Evolutionary conservation across 1,140 invertebrate species (phyloP).

Genomic region (Elymnias hypermnestra): DNA sequence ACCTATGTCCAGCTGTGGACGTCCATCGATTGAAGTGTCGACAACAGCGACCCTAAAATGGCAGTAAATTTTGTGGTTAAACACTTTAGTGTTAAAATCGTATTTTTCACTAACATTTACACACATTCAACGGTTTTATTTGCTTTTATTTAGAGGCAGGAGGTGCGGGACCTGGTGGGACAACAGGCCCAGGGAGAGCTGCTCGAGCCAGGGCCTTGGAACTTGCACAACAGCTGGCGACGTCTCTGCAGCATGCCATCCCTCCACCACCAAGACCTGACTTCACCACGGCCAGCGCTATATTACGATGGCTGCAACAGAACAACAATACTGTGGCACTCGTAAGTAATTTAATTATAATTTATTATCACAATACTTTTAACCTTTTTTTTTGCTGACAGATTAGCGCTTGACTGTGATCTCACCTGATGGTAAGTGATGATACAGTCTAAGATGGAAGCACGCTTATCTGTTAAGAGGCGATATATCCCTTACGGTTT

Average conservation of each 20-base stretch:
- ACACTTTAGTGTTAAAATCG: too few species aligned
- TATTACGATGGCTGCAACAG: constrained; percentile 68
- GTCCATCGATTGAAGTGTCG: too few species aligned
- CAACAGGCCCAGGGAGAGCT: constrained; percentile 50
- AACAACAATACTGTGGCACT: constrained; percentile 61
- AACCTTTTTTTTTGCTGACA: too few species aligned
- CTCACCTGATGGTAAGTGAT: too few species aligned
- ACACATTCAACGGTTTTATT: too few species aligned
- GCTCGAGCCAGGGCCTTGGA: constrained; percentile 65
- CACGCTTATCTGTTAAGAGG: not conserved
- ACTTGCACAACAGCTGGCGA: constrained; percentile 68
- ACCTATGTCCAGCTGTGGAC: too few species aligned
- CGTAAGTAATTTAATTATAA: constrained; percentile 34
- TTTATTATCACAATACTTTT: not conserved
- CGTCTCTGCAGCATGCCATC: constrained; percentile 65
- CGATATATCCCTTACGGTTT: too few species aligned
- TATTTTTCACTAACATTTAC: too few species aligned
- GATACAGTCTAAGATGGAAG: too few species aligned
- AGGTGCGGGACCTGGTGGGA: constrained; percentile 38
- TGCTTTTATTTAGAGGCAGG: constrained; percentile 53
- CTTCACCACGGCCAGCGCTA: constrained; percentile 72
- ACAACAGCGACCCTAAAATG: too few species aligned
- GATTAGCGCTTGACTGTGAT: too few species aligned
- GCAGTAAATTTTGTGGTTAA: too few species aligned
- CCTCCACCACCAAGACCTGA: constrained; percentile 71